Evolutionary conservation across 2,888 invertebrate genomes (phyloP).

Genomic region (Rhopalosiphum nymphaeae): DNA sequence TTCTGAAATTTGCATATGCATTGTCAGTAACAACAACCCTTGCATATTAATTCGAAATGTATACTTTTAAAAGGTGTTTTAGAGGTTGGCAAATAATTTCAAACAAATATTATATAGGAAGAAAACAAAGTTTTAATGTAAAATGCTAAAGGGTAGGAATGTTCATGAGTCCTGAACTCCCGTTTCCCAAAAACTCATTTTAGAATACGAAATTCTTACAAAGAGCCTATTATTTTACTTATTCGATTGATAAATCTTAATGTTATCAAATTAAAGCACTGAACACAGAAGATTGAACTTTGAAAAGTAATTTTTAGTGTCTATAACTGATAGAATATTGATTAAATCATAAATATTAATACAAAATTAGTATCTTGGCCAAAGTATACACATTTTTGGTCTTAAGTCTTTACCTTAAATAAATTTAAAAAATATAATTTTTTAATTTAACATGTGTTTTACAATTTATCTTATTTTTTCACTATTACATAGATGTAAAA

Average conservation of each 20-base stretch:
- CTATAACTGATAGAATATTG: background rate
- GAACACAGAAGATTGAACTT: background rate
- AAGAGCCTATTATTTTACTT: background rate
- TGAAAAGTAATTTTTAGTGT: background rate
- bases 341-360: background rate
- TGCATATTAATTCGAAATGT: constrained; percentile 28
- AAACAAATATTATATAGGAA: constrained; percentile 1
- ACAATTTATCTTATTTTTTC: background rate
- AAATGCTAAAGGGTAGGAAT: background rate
- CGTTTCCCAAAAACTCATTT: background rate
- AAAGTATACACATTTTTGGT: background rate
- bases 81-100: background rate
- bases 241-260: background rate
- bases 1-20: constrained; percentile 19
- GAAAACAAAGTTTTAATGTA: background rate
- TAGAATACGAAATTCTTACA: background rate
- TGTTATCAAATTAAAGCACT: background rate
- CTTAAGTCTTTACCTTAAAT: background rate
- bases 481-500: background rate
- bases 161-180: background rate
- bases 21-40: background rate
- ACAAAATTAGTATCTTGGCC: background rate
- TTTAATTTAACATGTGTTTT: background rate
- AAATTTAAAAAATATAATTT: background rate
- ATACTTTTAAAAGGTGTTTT: constrained; percentile 10